Base-by-base conservation (phyloP, 2,888 invertebrate genomes). In the Campopleginae sp. region DNA sequence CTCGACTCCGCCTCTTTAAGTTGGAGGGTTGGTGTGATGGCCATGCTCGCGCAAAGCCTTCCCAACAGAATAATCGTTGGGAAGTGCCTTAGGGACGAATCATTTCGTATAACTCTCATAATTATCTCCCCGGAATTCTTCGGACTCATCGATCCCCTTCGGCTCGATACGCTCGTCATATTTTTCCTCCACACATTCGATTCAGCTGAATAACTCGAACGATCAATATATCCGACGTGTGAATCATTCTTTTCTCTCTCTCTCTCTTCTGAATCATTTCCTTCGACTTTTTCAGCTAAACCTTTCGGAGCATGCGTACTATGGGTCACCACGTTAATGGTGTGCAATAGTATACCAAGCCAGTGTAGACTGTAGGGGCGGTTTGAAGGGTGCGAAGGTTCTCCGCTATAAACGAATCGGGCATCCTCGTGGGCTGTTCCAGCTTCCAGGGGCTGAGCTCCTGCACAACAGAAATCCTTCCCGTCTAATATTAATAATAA, bases 391-490 rank as follows among this genome's bases (percentile, higher is more conserved):
- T 65, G 78, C 79, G 17, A 70, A 79, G 38, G 33, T 38, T 42
- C 42, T 70, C 5, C 54, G 54, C 71, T 76, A 63, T 84, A 84
- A 80, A 80, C 80, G 80, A 84, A 80, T 80, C 70, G 46, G 75
- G 75, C 51, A 75, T 46, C 70, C 80, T 80, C 80, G 80, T 70
- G 84, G 84, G 84, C 84, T 65, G 84, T 80, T 76, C 84, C 84
- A 84, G 80, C 70, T 70, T 80, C 76, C 76, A 76, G 68, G 76
- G 76, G 80, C 80, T 48, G 84, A 54, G 33, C 63, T 72, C 66
- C 27, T 61, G 23, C 38, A 19, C 33, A 17, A 27, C 23, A 17
- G 44, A 33, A 74, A 46, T 70, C 63, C 71, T 65, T 71, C n/a
- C 44, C 27, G n/a, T 48, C 46, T 58, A 19, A 17, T 7, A 14